Conservation (phyloP, 2,113 vertebrate genomes). For the Phalacrocorax carbo region DNA sequence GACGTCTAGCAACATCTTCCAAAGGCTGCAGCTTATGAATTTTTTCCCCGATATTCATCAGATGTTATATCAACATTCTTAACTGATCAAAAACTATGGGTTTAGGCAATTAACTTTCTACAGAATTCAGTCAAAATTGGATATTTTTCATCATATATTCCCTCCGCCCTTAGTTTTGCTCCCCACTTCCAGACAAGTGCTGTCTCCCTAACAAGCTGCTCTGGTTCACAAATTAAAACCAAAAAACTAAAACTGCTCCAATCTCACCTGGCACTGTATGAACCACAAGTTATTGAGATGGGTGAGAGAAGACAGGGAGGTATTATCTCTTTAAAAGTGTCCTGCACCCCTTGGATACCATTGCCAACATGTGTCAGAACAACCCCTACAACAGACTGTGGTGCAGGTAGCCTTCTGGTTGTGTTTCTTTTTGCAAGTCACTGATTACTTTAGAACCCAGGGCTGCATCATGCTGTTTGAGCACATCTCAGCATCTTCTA, state of each 20-base stretch:
- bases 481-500: not conserved
- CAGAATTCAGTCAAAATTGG: not conserved
- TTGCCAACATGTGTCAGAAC: not conserved
- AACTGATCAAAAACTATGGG: not conserved
- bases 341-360: not conserved
- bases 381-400: fast-evolving
- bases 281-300: not conserved
- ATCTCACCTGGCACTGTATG: not conserved
- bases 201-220: not conserved
- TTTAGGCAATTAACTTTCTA: not conserved
- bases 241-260: not conserved
- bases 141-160: not conserved
- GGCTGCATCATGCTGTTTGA: not conserved
- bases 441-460: not conserved
- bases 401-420: not conserved
- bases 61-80: not conserved
- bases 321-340: not conserved
- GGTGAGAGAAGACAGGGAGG: not conserved
- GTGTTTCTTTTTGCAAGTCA: not conserved
- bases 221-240: not conserved
- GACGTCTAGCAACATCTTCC: not conserved
- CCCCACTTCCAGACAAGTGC: not conserved
- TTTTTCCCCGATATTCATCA: not conserved
- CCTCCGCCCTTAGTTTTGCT: not conserved
- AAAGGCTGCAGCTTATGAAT: not conserved